Evolutionary conservation across 2,888 invertebrate genomes (phyloP).

Genomic region (Sinelater perroti): DNA sequence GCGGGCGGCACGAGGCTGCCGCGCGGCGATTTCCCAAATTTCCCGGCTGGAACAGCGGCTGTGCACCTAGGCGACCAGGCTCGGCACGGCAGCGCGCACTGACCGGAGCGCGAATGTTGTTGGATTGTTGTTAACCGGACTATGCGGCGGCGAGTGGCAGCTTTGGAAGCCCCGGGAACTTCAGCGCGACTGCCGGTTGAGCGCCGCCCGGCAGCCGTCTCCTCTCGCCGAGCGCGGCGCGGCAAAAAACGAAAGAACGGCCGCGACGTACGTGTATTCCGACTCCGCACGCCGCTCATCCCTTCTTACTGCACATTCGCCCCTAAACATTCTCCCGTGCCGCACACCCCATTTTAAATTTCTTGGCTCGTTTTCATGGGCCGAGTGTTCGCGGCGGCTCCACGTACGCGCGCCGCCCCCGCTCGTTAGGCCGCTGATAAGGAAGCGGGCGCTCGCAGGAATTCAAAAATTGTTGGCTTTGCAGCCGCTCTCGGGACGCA

Average conservation of each 20-base stretch:
- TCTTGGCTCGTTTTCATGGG: conserved; percentile 47
- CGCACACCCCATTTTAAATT: conserved; percentile 50
- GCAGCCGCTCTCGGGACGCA: conserved; percentile 21
- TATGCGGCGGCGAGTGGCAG: conserved; percentile 44
- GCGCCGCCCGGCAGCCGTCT: conserved; percentile 32
- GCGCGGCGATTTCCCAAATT: too few species aligned
- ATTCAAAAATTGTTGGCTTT: conserved; percentile 37
- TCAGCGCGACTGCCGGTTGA: conserved; percentile 29
- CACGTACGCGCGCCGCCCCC: too few species aligned
- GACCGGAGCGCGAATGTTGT: conserved; percentile 35
- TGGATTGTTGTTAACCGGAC: conserved; percentile 44
- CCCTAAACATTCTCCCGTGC: conserved; percentile 52
- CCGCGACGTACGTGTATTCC: conserved; percentile 49
- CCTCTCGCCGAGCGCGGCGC: conserved; percentile 38
- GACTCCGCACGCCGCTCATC: conserved; percentile 51
- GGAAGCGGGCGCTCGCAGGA: conserved; percentile 36
- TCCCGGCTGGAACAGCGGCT: too few species aligned
- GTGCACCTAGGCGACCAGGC: too few species aligned
- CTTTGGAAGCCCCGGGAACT: conserved; percentile 41
- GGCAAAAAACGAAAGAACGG: conserved; percentile 42
- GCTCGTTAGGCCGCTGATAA: conserved; percentile 39
- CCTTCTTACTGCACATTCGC: conserved; percentile 54
- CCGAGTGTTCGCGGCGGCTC: too few species aligned
- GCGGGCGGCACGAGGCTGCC: too few species aligned
- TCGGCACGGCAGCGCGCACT: conserved; percentile 10